Evolutionary conservation across 1,140 invertebrate species (phyloP).

Genomic region (Heliothis subflexa): DNA sequence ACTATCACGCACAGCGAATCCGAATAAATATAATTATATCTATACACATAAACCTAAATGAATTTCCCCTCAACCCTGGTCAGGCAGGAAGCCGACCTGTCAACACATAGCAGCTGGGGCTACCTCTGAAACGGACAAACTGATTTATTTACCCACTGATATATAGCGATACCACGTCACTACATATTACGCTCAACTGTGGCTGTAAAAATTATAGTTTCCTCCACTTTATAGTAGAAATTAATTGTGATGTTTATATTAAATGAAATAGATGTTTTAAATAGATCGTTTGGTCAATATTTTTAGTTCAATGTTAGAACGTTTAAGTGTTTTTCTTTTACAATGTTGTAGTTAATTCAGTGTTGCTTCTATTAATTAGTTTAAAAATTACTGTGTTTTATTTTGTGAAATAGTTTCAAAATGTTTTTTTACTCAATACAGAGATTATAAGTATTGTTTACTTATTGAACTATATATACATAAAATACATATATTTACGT

Average conservation of each 20-base stretch:
- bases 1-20: no score
- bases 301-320: constrained; percentile 7
- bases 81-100: constrained; percentile 9
- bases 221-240: constrained; percentile 24
- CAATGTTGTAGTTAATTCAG: no score
- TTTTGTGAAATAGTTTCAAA: no score
- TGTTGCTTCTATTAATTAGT: no score
- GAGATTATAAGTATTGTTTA: no score
- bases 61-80: neutral
- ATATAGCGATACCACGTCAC: neutral
- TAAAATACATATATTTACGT: no score
- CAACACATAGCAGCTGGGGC: constrained; percentile 12
- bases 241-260: constrained; percentile 8
- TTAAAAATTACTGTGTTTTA: no score
- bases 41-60: neutral
- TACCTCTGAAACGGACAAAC: constrained; percentile 15
- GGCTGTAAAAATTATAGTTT: neutral
- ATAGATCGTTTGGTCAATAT: neutral
- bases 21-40: no score
- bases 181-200: neutral
- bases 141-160: constrained; percentile 19
- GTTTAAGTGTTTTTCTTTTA: neutral
- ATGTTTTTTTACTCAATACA: no score
- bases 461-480: no score
- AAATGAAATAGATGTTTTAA: neutral